These are phyloP conservation scores for Acromyrmex heyeri DNA, from an alignment of 1,140 invertebrate species.

Conservation along the genomic window DNA sequence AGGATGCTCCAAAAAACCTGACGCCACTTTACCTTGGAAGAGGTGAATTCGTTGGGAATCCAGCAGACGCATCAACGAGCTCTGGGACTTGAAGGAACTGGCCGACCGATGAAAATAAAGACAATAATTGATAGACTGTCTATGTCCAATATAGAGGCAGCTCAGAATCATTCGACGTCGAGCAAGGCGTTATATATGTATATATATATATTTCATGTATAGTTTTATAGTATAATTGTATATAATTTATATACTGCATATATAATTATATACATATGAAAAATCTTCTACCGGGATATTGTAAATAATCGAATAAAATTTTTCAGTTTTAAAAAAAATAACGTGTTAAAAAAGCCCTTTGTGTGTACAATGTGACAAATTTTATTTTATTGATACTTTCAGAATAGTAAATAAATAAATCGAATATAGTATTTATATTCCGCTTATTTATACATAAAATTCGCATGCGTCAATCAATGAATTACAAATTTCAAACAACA, in stretches of 20 bases:
- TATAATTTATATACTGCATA: neutral
- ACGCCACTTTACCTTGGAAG: no score
- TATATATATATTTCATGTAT: no score
- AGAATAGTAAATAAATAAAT: conserved; percentile 8
- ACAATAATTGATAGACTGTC: no score
- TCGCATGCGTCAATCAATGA: conserved; percentile 4
- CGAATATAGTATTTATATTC: neutral
- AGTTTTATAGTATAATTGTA: no score
- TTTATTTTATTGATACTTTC: neutral
- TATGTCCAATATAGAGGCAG: no score
- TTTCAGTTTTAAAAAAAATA: neutral
- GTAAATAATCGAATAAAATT: neutral
- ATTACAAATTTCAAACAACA: neutral
- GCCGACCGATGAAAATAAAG: no score
- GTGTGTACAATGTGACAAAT: neutral
- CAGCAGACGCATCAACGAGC: no score
- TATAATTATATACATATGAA: neutral
- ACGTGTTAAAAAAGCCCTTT: neutral
- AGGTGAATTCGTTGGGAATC: no score
- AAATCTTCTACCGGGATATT: neutral
- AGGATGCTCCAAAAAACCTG: no score
- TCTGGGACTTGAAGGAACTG: no score
- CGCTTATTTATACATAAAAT: neutral
- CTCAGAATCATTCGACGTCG: no score
- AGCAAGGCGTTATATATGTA: neutral